A percentile compares a stretch with the other conserved stretches of the same genome.
Evolutionary conservation across 2,113 vertebrate genomes (phyloP).

Genomic region (Calonectris borealis): DNA sequence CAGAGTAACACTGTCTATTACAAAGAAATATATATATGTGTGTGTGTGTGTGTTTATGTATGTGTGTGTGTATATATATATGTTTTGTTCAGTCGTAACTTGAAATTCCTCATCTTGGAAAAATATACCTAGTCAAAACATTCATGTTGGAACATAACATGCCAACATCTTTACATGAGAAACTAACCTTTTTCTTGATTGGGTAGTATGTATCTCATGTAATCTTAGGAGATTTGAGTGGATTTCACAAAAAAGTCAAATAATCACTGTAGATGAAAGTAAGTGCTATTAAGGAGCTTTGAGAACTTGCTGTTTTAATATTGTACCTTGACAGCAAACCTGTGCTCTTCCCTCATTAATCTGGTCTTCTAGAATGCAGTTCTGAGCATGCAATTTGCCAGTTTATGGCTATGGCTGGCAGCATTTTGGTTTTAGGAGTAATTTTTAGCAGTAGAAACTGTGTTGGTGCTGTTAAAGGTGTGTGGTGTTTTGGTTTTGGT

Average conservation of each 20-base stretch:
- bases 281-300: not conserved
- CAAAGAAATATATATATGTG: not conserved
- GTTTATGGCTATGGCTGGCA: not conserved
- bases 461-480: not conserved
- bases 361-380: not conserved
- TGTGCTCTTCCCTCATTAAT: not conserved
- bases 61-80: fast-evolving
- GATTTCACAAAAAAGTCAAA: not conserved
- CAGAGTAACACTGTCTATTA: not conserved
- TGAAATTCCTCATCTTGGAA: not conserved
- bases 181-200: not conserved
- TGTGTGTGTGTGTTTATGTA: not conserved
- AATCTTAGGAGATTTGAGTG: not conserved
- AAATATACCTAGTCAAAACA: not conserved
- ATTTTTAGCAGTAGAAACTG: not conserved
- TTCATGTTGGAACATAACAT: not conserved
- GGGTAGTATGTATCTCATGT: not conserved
- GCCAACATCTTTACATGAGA: not conserved
- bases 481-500: fast-evolving
- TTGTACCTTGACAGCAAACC: not conserved
- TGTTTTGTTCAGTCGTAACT: not conserved
- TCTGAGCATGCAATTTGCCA: not conserved
- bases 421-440: not conserved
- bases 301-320: not conserved
- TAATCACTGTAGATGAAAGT: not conserved